Conservation (phyloP, 1,140 invertebrate species). For the Drosophila chauvacae region DNA sequence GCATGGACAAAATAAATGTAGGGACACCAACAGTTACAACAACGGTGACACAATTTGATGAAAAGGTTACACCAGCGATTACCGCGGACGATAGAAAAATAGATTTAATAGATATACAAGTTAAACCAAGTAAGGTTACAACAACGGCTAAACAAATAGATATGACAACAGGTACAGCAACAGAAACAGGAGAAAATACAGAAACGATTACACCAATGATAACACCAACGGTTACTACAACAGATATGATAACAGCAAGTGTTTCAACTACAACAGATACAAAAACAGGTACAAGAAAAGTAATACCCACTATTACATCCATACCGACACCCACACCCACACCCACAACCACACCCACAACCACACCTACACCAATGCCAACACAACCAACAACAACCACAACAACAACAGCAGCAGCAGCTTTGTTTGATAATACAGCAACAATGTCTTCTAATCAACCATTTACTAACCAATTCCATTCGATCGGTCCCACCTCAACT, state of each 20-base stretch:
- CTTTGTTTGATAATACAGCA: slow-evolving; percentile 54
- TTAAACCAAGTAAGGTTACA: not conserved
- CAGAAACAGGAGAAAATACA: slow-evolving; percentile 10
- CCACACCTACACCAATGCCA: not conserved
- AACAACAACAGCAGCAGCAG: slow-evolving; percentile 44
- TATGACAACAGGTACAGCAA: slow-evolving; percentile 1
- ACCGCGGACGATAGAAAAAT: not conserved
- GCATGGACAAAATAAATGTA: not conserved
- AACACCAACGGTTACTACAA: slow-evolving; percentile 8
- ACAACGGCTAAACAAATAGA: not conserved
- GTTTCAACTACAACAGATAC: slow-evolving; percentile 23
- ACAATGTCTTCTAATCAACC: slow-evolving; percentile 53
- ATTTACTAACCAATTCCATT: slow-evolving; percentile 56
- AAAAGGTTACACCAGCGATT: not conserved
- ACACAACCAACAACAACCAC: slow-evolving; percentile 9
- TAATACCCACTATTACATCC: not conserved
- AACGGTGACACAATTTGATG: not conserved
- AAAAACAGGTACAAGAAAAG: slow-evolving; percentile 16
- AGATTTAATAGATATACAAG: not conserved
- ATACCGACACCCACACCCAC: slow-evolving; percentile 1
- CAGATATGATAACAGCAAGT: slow-evolving; percentile 5
- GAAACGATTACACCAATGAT: slow-evolving; percentile 1
- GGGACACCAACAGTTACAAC: not conserved
- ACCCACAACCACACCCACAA: not conserved
- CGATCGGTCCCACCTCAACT: slow-evolving; percentile 47